Percentiles rank a stretch among this genome's conserved stretches.
Evolutionary conservation across 2,888 invertebrate species (phyloP).

Genomic region (Dione vanillae): DNA sequence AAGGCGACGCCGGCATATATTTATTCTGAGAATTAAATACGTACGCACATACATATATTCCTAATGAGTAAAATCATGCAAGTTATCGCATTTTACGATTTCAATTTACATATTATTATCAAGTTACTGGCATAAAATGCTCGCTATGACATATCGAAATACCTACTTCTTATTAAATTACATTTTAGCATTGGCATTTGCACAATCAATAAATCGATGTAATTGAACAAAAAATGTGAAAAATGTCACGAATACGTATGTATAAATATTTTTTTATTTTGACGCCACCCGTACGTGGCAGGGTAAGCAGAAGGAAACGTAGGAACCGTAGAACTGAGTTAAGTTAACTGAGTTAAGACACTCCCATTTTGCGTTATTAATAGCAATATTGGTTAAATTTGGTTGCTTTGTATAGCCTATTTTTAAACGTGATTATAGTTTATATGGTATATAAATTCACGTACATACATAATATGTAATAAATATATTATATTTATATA

Average conservation of each 20-base stretch:
- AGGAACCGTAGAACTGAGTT: too few relatives aligned
- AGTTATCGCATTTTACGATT: not conserved
- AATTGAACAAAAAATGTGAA: not conserved
- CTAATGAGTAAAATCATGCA: not conserved
- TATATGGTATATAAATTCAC: too few relatives aligned
- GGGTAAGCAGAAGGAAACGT: not conserved
- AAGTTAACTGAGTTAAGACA: too few relatives aligned
- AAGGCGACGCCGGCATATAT: slow-evolving; percentile 53
- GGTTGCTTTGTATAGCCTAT: too few relatives aligned
- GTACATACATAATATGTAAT: too few relatives aligned
- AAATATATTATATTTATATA: too few relatives aligned
- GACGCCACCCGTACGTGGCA: not conserved
- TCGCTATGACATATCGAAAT: not conserved
- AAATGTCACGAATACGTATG: too few relatives aligned
- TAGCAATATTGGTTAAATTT: too few relatives aligned
- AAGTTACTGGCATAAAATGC: not conserved
- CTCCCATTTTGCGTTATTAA: too few relatives aligned
- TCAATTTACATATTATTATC: not conserved
- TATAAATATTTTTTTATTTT: too few relatives aligned
- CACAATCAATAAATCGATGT: not conserved
- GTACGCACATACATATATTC: too few relatives aligned
- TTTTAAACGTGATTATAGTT: too few relatives aligned
- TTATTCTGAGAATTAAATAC: slow-evolving; percentile 8
- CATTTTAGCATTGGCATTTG: not conserved
- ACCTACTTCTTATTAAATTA: not conserved